Evolutionary conservation across 2,888 invertebrate species (phyloP), one percentile per base, ranked within the genome.

Genomic region (Drosophila rubida): DNA sequence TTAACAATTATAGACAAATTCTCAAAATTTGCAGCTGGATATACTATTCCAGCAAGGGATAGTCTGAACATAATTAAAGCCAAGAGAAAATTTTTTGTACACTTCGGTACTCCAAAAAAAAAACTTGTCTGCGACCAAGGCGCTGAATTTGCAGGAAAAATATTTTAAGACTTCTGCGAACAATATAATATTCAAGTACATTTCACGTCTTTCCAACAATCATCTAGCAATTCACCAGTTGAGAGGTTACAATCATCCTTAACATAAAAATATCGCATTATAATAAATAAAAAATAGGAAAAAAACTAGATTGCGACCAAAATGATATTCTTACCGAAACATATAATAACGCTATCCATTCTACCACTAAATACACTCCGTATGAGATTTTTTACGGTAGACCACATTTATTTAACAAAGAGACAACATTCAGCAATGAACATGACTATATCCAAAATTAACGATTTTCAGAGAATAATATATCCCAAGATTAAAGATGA

Each of bases 211-310:
- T 42, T 42, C 19, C 42, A 42, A 42, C 42, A 23, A 7, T 42
- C 23, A 11, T 42, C 42, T 4, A 42, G 23, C 9, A 13, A 23
- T 7, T 22, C 42, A 16, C 41, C 42, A 7, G 42, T 42, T 16
- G 19, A 41, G n/a, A 42, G 42, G 22, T n/a, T 42, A 22, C 42
- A 42, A n/a, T 42, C 42, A 4, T 19, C 41, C 41, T 19, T 41
- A 16, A 41, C 41, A 16, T 19, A 41, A 41, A 41, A 22, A 19
- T 41, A 41, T 19, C 16, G 41, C 16, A 19, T 41, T 19, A 41
- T 41, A 5, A 11, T 11, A 9, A 19, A 41, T 19, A 19, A 16
- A 19, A 41, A 11, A 41, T 22, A 41, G 19, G 19, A 14, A 14
- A 39, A 19, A 41, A 41, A 41, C 11, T 41, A 1, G 11, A 16